Percentiles rank a stretch among this genome's conserved stretches.
These are phyloP conservation scores for Dromas ardeola DNA, from an alignment of 2,113 vertebrate species.

Conservation along the genomic window DNA sequence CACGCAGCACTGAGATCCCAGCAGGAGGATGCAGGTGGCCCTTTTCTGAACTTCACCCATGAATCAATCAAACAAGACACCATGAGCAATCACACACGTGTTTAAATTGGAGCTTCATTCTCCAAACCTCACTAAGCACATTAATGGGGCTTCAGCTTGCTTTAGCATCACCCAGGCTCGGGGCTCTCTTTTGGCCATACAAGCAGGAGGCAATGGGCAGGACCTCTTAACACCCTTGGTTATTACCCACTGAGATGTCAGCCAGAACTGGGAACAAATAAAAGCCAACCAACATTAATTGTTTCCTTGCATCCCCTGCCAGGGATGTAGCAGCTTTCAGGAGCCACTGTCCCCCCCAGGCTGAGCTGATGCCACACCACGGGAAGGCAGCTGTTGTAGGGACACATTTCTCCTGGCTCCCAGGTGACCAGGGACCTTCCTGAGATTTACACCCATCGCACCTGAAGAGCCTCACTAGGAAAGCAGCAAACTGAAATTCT, in stretches of 20 bases:
- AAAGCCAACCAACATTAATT: neutral
- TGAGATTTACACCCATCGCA: neutral
- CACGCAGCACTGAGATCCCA: neutral
- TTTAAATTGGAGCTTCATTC: neutral
- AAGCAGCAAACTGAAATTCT: neutral
- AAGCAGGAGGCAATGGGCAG: neutral
- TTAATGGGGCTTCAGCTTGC: neutral
- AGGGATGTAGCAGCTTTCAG: neutral
- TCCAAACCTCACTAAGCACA: neutral
- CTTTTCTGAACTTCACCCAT: neutral
- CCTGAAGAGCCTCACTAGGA: neutral
- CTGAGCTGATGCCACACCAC: neutral
- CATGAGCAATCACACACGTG: accelerated
- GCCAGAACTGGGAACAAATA: neutral
- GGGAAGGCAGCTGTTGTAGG: accelerated
- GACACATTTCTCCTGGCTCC: neutral
- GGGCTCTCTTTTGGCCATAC: accelerated
- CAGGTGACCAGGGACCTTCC: neutral
- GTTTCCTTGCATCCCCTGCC: neutral
- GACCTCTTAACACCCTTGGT: neutral
- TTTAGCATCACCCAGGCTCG: neutral
- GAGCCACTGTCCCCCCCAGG: neutral
- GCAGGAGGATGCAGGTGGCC: neutral
- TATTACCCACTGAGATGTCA: neutral
- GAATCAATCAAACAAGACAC: neutral